A percentile compares a stretch with the other conserved stretches of the same genome.
Evolutionary conservation across 2,113 vertebrate genomes (phyloP).

Genomic region (Barnardius zonarius): DNA sequence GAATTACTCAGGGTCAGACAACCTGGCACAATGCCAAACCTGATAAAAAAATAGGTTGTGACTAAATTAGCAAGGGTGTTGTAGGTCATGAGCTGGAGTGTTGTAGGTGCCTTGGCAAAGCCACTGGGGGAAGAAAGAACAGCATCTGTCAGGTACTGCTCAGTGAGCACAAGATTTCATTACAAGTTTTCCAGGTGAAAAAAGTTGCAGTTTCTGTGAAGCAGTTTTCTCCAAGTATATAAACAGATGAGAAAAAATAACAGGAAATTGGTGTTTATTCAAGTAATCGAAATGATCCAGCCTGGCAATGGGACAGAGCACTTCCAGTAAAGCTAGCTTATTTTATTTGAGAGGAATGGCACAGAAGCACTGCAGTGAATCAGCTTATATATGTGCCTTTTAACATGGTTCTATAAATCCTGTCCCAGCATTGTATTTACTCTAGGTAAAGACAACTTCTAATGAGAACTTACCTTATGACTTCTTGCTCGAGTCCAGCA

Average conservation of each 20-base stretch:
- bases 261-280: neutral
- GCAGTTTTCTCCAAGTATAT: neutral
- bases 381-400: slow-evolving; percentile 10
- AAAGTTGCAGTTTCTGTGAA: neutral
- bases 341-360: slow-evolving; percentile 8
- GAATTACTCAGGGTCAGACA: slow-evolving; percentile 42
- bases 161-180: slow-evolving; percentile 39
- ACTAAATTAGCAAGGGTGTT: slow-evolving; percentile 56
- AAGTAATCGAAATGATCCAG: neutral
- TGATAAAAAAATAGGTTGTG: slow-evolving; percentile 27
- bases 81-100: slow-evolving; percentile 48
- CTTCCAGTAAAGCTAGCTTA: neutral
- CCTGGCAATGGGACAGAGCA: neutral
- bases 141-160: slow-evolving; percentile 45
- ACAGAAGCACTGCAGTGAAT: neutral
- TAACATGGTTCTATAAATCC: slow-evolving; percentile 17
- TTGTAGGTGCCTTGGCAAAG: slow-evolving; percentile 48
- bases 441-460: neutral
- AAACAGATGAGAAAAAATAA: neutral
- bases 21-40: slow-evolving; percentile 35
- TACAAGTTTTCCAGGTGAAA: neutral
- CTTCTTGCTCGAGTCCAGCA: slow-evolving; percentile 1
- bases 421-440: neutral
- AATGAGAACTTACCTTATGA: slow-evolving; percentile 16
- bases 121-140: neutral